phyloP scores from a whole-genome alignment of 2,888 invertebrate genomes.

The Dione vanillae region DNA sequence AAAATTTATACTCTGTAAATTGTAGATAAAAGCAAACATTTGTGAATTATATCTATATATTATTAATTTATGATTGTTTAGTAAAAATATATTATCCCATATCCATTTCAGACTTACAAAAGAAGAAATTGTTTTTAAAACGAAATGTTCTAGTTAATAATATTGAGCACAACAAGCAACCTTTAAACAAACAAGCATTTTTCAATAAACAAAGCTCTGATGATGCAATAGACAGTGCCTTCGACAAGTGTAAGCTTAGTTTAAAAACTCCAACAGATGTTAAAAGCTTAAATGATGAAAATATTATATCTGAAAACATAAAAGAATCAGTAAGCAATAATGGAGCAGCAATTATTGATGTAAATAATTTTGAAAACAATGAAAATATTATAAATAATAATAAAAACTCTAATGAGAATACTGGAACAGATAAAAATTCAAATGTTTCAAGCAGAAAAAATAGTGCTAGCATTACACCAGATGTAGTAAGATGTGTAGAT shows the following conservation, averaged over 20 bases:
- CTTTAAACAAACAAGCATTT: conserved; percentile 56
- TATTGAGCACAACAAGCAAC: conserved; percentile 56
- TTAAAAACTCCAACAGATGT: conserved; percentile 57
- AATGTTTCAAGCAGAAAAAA: conserved; percentile 50
- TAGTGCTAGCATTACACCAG: conserved; percentile 58
- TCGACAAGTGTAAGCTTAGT: conserved; percentile 75
- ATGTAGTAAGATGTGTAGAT: conserved; percentile 66
- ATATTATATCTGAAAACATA: conserved; percentile 45
- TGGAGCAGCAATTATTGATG: conserved; percentile 18
- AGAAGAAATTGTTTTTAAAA: conserved; percentile 52
- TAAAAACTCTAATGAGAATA: conserved; percentile 31
- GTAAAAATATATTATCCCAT: too few relatives aligned
- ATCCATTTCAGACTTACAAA: conserved; percentile 49
- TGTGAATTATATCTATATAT: background rate
- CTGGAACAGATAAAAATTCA: conserved; percentile 20
- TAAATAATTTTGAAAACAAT: conserved; percentile 50
- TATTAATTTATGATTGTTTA: background rate
- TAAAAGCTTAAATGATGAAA: conserved; percentile 45
- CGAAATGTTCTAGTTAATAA: conserved; percentile 55
- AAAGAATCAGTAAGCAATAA: conserved; percentile 14
- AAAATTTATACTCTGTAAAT: background rate
- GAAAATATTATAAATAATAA: conserved; percentile 42
- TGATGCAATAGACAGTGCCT: conserved; percentile 67
- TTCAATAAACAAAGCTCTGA: conserved; percentile 62
- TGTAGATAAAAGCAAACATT: background rate